phyloP scores from a whole-genome alignment of 2,113 vertebrate species.

The Corythoichthys intestinalis region DNA sequence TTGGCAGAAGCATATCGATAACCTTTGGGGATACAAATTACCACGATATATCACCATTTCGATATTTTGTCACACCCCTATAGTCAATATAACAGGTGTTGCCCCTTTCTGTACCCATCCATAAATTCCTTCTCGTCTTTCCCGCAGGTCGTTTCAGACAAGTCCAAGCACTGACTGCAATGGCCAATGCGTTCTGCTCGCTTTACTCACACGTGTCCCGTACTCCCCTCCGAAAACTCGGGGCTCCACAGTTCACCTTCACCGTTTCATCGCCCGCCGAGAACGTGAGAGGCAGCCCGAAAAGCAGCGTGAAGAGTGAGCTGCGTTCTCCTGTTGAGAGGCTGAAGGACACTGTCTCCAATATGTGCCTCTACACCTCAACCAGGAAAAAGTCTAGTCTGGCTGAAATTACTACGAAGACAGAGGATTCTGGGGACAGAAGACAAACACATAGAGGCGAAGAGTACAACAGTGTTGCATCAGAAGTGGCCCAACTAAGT shows the following conservation, averaged over 20 bases:
- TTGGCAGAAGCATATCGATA: too few relatives aligned
- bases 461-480: neutral
- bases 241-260: conserved; percentile 72
- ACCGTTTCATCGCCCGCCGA: conserved; percentile 52
- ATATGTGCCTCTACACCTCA: conserved; percentile 83
- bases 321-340: conserved; percentile 75
- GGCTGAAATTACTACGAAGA: conserved; percentile 54
- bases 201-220: conserved; percentile 87
- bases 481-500: conserved; percentile 26
- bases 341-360: conserved; percentile 81
- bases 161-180: conserved; percentile 81
- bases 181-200: conserved; percentile 86
- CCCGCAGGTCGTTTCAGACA: conserved; percentile 87
- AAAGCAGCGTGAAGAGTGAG: conserved; percentile 59
- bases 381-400: conserved; percentile 57
- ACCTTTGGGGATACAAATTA: too few relatives aligned
- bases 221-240: conserved; percentile 82
- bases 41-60: too few relatives aligned
- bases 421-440: conserved; percentile 27
- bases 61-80: too few relatives aligned
- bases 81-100: too few relatives aligned
- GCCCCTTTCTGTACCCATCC: too few relatives aligned
- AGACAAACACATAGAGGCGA: neutral
- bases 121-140: conserved; percentile 1
- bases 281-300: conserved; percentile 55